Evolutionary conservation across 2,888 invertebrate genomes (phyloP).

Genomic region (Caenorhabditis wallacei): DNA sequence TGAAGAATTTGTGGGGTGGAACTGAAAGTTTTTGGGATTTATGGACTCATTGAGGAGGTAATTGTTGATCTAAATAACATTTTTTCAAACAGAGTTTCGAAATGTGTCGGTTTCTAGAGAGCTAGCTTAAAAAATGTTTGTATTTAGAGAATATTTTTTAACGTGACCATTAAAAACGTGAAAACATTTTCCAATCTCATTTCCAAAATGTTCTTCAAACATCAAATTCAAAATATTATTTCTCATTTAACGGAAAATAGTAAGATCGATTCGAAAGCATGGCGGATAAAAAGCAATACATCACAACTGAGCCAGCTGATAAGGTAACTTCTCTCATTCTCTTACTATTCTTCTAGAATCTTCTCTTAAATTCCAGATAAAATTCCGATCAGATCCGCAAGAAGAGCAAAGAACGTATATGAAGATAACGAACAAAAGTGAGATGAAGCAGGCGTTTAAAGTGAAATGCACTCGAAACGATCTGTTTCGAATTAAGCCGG

Average conservation of each 20-base stretch:
- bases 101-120: no score
- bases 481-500: conserved; percentile 77
- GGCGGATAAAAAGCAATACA: conserved; percentile 65
- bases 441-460: conserved; percentile 79
- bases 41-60: no score
- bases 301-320: conserved; percentile 66
- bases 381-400: conserved; percentile 53
- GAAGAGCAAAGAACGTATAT: conserved; percentile 65
- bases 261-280: conserved; percentile 41
- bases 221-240: not conserved
- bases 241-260: conserved; percentile 2
- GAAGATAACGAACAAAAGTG: conserved; percentile 76
- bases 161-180: no score
- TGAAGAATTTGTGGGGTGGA: conserved; percentile 1
- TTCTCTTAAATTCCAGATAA: conserved; percentile 47
- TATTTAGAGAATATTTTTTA: no score
- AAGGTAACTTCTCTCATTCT: conserved; percentile 35
- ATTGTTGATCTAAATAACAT: no score
- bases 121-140: no score
- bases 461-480: conserved; percentile 81
- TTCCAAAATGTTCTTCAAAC: no score
- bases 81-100: no score
- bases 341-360: not conserved
- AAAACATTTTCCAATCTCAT: no score
- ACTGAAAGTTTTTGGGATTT: conserved; percentile 4